Evolutionary conservation across 2,113 vertebrate species (phyloP).

Genomic region (Sceloporus tristichus): DNA sequence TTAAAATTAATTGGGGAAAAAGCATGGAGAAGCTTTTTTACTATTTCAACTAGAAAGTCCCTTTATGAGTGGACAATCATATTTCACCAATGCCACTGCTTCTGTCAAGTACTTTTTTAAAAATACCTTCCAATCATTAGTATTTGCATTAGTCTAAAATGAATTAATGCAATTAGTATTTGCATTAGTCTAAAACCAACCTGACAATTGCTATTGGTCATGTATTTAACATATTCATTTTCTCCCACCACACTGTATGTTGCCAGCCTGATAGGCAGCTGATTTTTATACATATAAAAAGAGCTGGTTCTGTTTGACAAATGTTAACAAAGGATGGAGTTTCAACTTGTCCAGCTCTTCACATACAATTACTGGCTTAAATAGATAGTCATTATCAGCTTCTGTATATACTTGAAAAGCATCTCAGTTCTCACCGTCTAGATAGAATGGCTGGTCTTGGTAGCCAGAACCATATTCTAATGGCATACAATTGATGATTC

Average conservation of each 20-base stretch:
- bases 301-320: conserved; percentile 30
- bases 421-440: conserved; percentile 35
- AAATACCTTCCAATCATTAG: background rate
- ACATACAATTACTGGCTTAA: conserved; percentile 22
- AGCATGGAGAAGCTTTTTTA: background rate
- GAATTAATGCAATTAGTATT: background rate
- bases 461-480: conserved; percentile 52
- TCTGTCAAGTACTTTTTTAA: background rate
- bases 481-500: conserved; percentile 50
- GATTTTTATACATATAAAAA: background rate
- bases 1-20: background rate
- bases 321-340: background rate
- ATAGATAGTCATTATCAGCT: background rate
- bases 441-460: conserved; percentile 29
- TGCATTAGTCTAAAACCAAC: conserved; percentile 14
- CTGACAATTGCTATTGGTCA: background rate
- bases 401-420: conserved; percentile 29
- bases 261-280: conserved; percentile 11
- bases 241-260: background rate
- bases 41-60: background rate
- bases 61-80: background rate
- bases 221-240: fast-evolving
- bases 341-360: conserved; percentile 9
- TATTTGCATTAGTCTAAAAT: conserved; percentile 10
- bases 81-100: conserved; percentile 26